phyloP scores from a whole-genome alignment of 2,888 invertebrate species.

The Tetanocera ferruginea region DNA sequence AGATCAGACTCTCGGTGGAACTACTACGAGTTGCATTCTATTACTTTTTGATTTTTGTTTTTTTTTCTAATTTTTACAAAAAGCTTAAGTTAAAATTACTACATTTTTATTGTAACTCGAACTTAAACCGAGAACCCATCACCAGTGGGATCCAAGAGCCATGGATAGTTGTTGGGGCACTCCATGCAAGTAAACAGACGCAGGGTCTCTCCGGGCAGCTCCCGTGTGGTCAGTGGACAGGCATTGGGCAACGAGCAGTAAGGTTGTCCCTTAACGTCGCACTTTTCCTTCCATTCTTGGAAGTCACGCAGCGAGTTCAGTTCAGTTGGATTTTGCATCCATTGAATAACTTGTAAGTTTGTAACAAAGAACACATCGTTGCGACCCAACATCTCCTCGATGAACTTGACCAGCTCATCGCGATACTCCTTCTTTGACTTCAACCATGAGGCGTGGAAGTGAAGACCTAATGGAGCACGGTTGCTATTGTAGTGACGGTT shows the following conservation, averaged over 20 bases:
- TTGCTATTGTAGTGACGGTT: constrained; percentile 93
- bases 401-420: constrained; percentile 92
- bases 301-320: constrained; percentile 88
- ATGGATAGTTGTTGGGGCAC: constrained; percentile 95
- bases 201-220: constrained; percentile 91
- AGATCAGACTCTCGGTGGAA: constrained; percentile 71
- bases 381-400: constrained; percentile 90
- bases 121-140: constrained; percentile 87
- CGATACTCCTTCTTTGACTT: constrained; percentile 94
- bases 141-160: constrained; percentile 94
- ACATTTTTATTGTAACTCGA: constrained; percentile 34
- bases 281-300: constrained; percentile 96
- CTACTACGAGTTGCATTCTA: constrained; percentile 61
- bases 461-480: constrained; percentile 91
- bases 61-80: constrained; percentile 43
- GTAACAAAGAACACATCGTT: constrained; percentile 95
- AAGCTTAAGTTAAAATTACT: constrained; percentile 45
- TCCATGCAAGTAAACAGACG: constrained; percentile 96
- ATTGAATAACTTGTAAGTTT: constrained; percentile 91
- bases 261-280: constrained; percentile 93
- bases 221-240: constrained; percentile 89
- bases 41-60: constrained; percentile 42
- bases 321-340: constrained; percentile 96
- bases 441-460: constrained; percentile 96
- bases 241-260: constrained; percentile 93